phyloP scores from a whole-genome alignment of 2,888 invertebrate genomes.

The Sepioteuthis lessoniana region DNA sequence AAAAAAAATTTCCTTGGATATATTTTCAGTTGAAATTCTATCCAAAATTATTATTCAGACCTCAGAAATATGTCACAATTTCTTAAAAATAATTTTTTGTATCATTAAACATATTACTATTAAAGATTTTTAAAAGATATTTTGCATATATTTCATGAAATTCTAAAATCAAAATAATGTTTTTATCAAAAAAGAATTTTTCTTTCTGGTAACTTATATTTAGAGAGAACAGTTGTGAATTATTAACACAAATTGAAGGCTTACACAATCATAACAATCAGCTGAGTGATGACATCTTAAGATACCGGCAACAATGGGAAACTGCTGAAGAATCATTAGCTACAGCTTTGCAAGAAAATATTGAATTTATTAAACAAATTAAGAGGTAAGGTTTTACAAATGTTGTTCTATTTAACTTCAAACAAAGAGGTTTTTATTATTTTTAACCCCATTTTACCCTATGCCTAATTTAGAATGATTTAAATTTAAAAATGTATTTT shows the following conservation, averaged over 20 bases:
- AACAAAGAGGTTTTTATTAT: neutral
- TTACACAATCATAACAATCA: slow-evolving; percentile 61
- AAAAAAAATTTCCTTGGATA: too few species aligned
- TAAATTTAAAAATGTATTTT: neutral
- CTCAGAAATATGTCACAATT: too few species aligned
- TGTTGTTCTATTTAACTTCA: neutral
- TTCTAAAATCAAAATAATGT: neutral
- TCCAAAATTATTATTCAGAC: too few species aligned
- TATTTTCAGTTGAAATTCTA: too few species aligned
- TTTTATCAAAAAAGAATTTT: neutral
- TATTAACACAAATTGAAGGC: slow-evolving; percentile 58
- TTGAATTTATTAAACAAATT: slow-evolving; percentile 57
- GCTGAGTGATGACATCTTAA: slow-evolving; percentile 60
- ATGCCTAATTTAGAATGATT: neutral
- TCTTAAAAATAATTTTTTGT: neutral
- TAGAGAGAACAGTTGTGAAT: slow-evolving; percentile 51
- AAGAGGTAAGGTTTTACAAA: slow-evolving; percentile 56
- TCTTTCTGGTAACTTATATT: neutral
- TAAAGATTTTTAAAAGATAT: too few species aligned
- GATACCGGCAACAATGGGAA: slow-evolving; percentile 61
- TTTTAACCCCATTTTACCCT: neutral
- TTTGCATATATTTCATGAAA: too few species aligned
- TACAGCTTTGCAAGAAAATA: slow-evolving; percentile 54
- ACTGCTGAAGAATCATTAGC: slow-evolving; percentile 60
- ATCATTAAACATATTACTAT: too few species aligned